Evolutionary conservation across 2,113 vertebrate species (phyloP), one percentile per base, ranked within the genome.

Genomic region (Pygoscelis adeliae): DNA sequence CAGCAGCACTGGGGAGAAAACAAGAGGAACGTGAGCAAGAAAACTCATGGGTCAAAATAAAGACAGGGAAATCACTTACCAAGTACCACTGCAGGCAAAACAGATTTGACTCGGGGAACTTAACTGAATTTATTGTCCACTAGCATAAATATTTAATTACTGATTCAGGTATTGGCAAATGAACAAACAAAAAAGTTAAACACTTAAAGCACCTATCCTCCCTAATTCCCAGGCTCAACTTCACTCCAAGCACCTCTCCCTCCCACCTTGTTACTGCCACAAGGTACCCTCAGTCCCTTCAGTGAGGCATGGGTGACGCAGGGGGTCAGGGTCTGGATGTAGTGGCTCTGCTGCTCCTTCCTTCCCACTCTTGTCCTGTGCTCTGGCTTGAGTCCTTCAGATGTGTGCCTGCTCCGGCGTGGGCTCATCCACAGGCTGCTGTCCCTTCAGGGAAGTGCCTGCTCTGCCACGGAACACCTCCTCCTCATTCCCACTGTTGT

Each of bases 231-330:
- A 63, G 29, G 11, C 58, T 80, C 40, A 69, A 4, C 16, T 46
- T 91, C 47, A 44, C 25, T 50, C 5, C 32, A 53, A n/a, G 11
- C 18, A 58, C 10, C 17, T 82, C 20, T 69, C 4, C 8, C 26
- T 27, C 4, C 4, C 6, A 1, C 13, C 3, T 74, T 55, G 13
- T 69, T 55, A 19, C 18, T 63, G 25, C 62, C 0, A 0, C 47
- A 47, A 49, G 16, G 10, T 12, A 36, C 34, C 18, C 27, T 83
- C 46, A 52, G 18, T 47, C 13, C 5, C 61, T 56, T 82, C 49
- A 76, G 32, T 34, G 38, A 76, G 58, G 15, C 38, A 18, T 10
- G 15, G 30, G 16, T 70, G 38, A 12, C 1, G 2, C 11, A 47
- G 9, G 11, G 15, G 6, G 8, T 36, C 26, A 5, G 25, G 15